phyloP scores from a whole-genome alignment of 1,140 invertebrate species.

The Vanessa tameamea region DNA sequence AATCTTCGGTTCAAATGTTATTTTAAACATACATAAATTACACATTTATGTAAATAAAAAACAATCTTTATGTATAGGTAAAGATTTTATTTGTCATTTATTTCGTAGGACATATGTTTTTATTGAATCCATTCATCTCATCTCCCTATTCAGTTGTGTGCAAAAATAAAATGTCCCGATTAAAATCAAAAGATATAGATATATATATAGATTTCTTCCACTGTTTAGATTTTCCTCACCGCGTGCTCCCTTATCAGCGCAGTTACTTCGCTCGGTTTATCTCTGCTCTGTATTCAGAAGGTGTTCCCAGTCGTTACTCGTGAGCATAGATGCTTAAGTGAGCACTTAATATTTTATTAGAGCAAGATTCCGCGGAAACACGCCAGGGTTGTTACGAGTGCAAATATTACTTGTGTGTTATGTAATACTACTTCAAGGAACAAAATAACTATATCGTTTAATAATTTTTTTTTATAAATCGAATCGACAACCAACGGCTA shows the following conservation, averaged over 20 bases:
- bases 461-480: too few relatives aligned
- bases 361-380: constrained; percentile 60
- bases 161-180: background rate
- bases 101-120: too few relatives aligned
- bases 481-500: too few relatives aligned
- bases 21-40: too few relatives aligned
- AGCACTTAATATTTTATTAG: constrained; percentile 71
- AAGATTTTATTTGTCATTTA: too few relatives aligned
- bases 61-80: too few relatives aligned
- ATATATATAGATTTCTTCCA: background rate
- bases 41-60: too few relatives aligned
- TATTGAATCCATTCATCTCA: too few relatives aligned
- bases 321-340: constrained; percentile 70
- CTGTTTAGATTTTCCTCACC: background rate
- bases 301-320: constrained; percentile 70
- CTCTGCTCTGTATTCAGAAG: constrained; percentile 70
- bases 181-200: constrained; percentile 1
- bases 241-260: constrained; percentile 28
- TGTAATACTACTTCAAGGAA: background rate
- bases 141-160: too few relatives aligned
- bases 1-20: too few relatives aligned
- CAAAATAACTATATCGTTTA: too few relatives aligned
- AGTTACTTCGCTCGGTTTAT: constrained; percentile 43
- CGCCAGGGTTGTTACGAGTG: constrained; percentile 44
- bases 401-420: background rate